Conservation (phyloP, 2,888 invertebrate genomes). For the Bibio marci region DNA sequence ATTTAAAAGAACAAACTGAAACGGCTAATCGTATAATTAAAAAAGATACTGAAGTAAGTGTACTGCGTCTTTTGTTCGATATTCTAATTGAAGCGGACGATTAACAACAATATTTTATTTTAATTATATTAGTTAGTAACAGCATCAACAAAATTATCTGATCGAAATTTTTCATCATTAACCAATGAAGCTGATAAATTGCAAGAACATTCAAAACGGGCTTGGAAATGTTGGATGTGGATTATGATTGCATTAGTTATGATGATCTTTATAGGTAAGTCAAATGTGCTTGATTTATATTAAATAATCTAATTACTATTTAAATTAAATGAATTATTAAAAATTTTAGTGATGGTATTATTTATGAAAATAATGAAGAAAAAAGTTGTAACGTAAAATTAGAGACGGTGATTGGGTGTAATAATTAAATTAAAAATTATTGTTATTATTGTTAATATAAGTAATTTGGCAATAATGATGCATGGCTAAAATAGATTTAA, state of each 20-base stretch:
- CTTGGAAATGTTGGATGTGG: slow-evolving; percentile 94
- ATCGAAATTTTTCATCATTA: slow-evolving; percentile 57
- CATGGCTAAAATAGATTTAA: too few species aligned
- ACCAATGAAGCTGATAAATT: slow-evolving; percentile 66
- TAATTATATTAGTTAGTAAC: slow-evolving; percentile 38
- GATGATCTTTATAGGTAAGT: slow-evolving; percentile 73
- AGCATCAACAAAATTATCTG: slow-evolving; percentile 61
- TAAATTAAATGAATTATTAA: slow-evolving; percentile 2
- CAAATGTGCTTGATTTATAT: too few species aligned
- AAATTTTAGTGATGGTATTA: slow-evolving; percentile 60
- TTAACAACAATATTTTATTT: too few species aligned
- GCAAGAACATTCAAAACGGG: slow-evolving; percentile 67
- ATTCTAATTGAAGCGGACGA: too few species aligned
- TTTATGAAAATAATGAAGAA: slow-evolving; percentile 87
- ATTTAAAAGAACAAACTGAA: slow-evolving; percentile 77
- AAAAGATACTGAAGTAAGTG: slow-evolving; percentile 63
- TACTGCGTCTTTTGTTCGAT: too few species aligned
- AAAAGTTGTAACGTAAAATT: slow-evolving; percentile 21
- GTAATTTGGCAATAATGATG: too few species aligned
- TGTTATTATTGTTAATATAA: too few species aligned
- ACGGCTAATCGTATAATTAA: slow-evolving; percentile 79
- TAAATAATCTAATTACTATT: slow-evolving; percentile 1
- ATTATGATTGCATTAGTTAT: slow-evolving; percentile 73
- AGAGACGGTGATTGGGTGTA: too few species aligned
- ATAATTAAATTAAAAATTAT: too few species aligned